Evolutionary conservation across 35 echinoderm and acorn worm genomes (phyloP).

Genomic region (Heliocidaris tuberculata): DNA sequence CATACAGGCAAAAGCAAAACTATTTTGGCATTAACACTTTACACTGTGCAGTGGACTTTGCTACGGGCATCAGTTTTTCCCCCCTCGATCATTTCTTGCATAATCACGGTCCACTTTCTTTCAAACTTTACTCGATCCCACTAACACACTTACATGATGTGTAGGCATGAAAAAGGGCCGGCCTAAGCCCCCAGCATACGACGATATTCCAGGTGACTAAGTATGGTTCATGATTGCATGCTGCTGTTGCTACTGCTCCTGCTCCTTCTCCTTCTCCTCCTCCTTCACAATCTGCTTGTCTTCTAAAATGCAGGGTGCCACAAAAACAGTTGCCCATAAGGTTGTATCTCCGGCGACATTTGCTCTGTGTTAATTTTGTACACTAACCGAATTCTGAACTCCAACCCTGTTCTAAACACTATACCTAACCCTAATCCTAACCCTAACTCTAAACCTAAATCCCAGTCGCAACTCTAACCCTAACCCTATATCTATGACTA

Average conservation of each 20-base stretch:
- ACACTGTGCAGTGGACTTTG: not conserved
- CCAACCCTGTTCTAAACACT: too few species aligned
- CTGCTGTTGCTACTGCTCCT: not conserved
- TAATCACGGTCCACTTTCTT: not conserved
- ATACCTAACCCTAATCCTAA: too few species aligned
- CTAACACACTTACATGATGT: slow-evolving; percentile 25
- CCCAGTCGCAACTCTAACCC: too few species aligned
- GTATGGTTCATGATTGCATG: not conserved
- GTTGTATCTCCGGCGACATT: too few species aligned
- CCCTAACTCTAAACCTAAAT: too few species aligned
- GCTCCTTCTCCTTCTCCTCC: not conserved
- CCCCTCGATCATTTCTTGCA: not conserved
- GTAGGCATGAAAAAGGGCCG: slow-evolving; percentile 41
- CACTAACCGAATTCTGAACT: too few species aligned
- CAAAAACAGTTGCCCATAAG: not conserved
- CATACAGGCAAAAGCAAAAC: not conserved
- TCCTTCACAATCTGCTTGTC: not conserved
- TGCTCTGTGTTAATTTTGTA: too few species aligned
- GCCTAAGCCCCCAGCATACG: slow-evolving; percentile 44
- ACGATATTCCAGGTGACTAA: slow-evolving; percentile 46
- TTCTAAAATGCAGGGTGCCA: not conserved
- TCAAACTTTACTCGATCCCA: not conserved
- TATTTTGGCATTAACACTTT: not conserved
- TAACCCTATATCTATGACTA: too few species aligned
- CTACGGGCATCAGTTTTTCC: not conserved